These are phyloP conservation scores for Lucilia sericata DNA, from an alignment of 1,140 invertebrate species.

Conservation along the genomic window DNA sequence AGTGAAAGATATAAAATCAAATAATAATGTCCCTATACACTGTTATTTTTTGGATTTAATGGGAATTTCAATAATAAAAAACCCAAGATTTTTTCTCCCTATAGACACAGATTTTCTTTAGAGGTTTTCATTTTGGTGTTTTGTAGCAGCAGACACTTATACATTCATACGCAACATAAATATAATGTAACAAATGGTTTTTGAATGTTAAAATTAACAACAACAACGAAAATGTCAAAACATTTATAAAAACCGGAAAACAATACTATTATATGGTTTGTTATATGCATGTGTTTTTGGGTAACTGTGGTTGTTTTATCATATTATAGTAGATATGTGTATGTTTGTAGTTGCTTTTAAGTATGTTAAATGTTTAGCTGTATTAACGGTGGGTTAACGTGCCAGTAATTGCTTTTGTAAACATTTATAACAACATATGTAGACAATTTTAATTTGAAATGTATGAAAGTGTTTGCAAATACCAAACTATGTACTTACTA, in stretches of 20 bases:
- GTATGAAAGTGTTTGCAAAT: neutral
- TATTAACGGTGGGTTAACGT: slow-evolving; percentile 15
- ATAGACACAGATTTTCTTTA: too few species aligned
- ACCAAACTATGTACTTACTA: too few species aligned
- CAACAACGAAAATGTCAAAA: neutral
- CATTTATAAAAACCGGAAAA: neutral
- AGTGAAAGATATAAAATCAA: slow-evolving; percentile 11
- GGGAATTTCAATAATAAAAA: too few species aligned
- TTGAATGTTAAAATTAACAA: neutral
- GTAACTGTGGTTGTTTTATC: neutral
- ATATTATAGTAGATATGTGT: neutral
- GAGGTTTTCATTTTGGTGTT: too few species aligned
- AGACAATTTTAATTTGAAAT: neutral
- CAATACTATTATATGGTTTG: neutral
- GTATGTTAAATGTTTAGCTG: neutral
- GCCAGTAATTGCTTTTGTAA: slow-evolving; percentile 16
- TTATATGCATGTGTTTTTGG: neutral
- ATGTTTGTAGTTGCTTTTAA: neutral
- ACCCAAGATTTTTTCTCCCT: too few species aligned
- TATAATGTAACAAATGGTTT: too few species aligned
- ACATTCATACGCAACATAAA: too few species aligned
- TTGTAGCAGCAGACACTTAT: too few species aligned
- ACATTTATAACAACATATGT: slow-evolving; percentile 27
- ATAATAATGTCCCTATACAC: neutral
- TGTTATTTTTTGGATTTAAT: too few species aligned